Conservation (phyloP, 2,113 vertebrate genomes). For the Andinoacara biseriatus region DNA sequence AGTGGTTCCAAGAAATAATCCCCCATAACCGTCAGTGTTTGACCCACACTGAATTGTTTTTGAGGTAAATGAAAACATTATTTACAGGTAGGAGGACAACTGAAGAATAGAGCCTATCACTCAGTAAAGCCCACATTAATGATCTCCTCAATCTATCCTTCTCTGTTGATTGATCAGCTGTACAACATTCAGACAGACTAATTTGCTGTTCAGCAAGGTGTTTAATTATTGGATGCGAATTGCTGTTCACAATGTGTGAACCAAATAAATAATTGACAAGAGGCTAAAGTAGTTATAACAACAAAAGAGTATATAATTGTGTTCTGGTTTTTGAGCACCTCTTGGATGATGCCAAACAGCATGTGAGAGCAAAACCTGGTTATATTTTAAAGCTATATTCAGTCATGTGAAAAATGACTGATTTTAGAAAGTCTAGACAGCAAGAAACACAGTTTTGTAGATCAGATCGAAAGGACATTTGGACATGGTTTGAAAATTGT, state of each 20-base stretch:
- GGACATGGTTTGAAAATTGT: background rate
- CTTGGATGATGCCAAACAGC: background rate
- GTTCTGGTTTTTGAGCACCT: background rate
- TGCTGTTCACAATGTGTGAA: background rate
- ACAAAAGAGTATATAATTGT: background rate
- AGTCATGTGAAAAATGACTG: background rate
- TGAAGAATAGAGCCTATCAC: background rate
- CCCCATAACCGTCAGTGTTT: no score
- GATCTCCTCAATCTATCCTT: background rate
- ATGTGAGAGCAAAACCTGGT: background rate
- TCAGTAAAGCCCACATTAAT: conserved; percentile 3
- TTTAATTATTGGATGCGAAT: background rate
- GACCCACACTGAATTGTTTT: no score
- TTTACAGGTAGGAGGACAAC: no score
- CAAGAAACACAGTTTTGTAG: background rate
- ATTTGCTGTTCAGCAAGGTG: background rate
- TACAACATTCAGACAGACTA: background rate
- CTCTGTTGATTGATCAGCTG: background rate
- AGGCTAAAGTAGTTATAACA: background rate
- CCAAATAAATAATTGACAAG: background rate
- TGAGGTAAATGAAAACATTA: no score
- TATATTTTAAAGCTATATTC: background rate
- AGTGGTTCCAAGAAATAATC: no score
- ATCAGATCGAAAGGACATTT: background rate
- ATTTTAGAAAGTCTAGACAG: background rate